Percentiles rank a stretch among this genome's conserved stretches.
Conservation (phyloP, 2,797 vertebrate species). For the Chelmon rostratus region DNA sequence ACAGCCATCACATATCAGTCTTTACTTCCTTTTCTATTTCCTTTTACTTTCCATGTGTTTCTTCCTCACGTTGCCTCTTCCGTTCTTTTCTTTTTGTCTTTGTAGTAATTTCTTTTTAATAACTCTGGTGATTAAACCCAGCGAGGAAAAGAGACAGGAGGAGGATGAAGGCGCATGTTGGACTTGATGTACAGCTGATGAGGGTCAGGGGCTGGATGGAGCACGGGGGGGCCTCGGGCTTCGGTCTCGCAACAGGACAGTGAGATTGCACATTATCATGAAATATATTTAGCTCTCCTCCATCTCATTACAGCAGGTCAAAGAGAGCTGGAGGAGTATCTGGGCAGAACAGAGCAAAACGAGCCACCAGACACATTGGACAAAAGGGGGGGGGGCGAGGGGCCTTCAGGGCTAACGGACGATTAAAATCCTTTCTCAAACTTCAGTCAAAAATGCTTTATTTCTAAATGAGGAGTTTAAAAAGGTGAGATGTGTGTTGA, state of each 20-base stretch:
- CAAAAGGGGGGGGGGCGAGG: slow-evolving; percentile 11
- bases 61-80: background rate
- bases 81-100: background rate
- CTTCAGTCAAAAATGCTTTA: background rate
- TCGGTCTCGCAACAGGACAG: slow-evolving; percentile 48
- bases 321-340: slow-evolving; percentile 62
- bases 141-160: slow-evolving; percentile 2
- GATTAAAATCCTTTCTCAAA: slow-evolving; percentile 17
- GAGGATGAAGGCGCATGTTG: slow-evolving; percentile 33
- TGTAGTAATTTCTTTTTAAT: slow-evolving; percentile 22
- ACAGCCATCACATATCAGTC: background rate
- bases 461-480: background rate
- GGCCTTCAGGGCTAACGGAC: slow-evolving; percentile 33
- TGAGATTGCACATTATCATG: slow-evolving; percentile 60
- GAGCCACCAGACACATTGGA: slow-evolving; percentile 59
- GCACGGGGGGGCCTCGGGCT: slow-evolving; percentile 3
- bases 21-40: background rate
- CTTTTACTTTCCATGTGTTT: slow-evolving; percentile 7
- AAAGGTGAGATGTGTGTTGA: background rate
- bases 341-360: slow-evolving; percentile 32
- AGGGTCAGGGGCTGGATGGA: slow-evolving; percentile 20
- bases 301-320: slow-evolving; percentile 67
- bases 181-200: slow-evolving; percentile 52
- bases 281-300: slow-evolving; percentile 62
- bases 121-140: slow-evolving; percentile 15